phyloP scores from a whole-genome alignment of 1,140 invertebrate species.

The Solen grandis region DNA sequence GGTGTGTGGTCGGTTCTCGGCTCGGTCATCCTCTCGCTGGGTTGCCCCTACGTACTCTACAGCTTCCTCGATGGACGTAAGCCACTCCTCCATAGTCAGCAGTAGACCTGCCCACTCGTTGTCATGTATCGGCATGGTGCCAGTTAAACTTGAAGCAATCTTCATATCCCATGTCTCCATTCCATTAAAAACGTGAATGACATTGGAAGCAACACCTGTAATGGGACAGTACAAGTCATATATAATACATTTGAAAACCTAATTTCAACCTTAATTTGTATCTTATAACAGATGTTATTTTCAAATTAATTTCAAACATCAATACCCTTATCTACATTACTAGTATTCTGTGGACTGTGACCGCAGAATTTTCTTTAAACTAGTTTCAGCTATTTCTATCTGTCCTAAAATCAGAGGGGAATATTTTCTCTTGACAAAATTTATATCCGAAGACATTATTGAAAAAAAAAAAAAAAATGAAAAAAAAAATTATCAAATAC shows the following conservation, averaged over 20 bases:
- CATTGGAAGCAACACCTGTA: slow-evolving; percentile 74
- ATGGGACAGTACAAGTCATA: neutral
- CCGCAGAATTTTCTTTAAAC: no score
- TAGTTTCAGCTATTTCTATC: no score
- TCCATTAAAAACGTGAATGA: slow-evolving; percentile 75
- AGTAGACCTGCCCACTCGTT: slow-evolving; percentile 77
- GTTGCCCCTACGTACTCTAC: slow-evolving; percentile 73
- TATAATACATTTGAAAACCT: neutral
- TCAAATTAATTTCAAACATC: no score
- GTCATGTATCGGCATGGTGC: slow-evolving; percentile 71
- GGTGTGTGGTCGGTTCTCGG: slow-evolving; percentile 68
- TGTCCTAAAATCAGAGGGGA: no score
- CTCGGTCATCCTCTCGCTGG: slow-evolving; percentile 70
- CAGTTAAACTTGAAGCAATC: slow-evolving; percentile 67
- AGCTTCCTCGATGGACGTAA: slow-evolving; percentile 64
- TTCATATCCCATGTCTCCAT: slow-evolving; percentile 77
- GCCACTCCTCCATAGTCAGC: slow-evolving; percentile 78
- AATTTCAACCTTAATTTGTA: no score
- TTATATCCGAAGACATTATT: no score
- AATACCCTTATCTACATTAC: no score
- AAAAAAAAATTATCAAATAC: no score
- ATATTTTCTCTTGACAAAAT: no score
- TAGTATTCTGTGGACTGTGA: no score
- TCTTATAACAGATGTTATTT: no score
- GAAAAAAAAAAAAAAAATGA: no score